Evolutionary conservation across 2,797 vertebrate species (phyloP).

Genomic region (Tangara arthus): DNA sequence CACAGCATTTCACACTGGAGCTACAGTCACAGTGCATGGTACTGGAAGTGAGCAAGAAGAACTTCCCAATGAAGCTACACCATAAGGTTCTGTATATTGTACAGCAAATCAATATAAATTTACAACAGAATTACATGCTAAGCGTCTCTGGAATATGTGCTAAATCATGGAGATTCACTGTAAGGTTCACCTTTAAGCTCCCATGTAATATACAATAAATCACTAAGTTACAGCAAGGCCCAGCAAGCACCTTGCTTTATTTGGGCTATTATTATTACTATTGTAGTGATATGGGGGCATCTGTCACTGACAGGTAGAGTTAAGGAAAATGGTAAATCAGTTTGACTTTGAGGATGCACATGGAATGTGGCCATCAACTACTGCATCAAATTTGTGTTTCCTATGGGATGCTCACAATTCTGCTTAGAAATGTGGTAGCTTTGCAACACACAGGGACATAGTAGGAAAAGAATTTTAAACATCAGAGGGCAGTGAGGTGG

Average conservation of each 20-base stretch:
- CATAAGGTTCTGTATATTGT: not conserved
- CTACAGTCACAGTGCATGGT: not conserved
- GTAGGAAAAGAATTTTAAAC: not conserved
- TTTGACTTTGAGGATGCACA: not conserved
- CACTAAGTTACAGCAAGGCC: not conserved
- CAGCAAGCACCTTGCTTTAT: conserved; percentile 23
- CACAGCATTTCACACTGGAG: not conserved
- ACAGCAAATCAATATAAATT: conserved; percentile 59
- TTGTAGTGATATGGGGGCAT: not conserved
- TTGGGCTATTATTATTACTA: not conserved
- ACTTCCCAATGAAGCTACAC: not conserved
- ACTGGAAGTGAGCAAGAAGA: not conserved
- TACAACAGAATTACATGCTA: conserved; percentile 44
- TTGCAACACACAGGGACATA: not conserved
- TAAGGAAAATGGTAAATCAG: not conserved
- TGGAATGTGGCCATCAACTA: fast-evolving
- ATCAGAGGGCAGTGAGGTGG: not conserved
- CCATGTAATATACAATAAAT: conserved; percentile 20
- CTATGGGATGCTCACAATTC: not conserved
- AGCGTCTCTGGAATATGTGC: not conserved
- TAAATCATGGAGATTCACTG: conserved; percentile 47
- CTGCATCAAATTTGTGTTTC: not conserved
- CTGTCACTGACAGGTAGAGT: not conserved
- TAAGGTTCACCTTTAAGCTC: conserved; percentile 33
- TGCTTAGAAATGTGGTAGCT: not conserved